These are phyloP conservation scores for Euzophera pinguis DNA, from an alignment of 2,888 invertebrate genomes.

Conservation along the genomic window DNA sequence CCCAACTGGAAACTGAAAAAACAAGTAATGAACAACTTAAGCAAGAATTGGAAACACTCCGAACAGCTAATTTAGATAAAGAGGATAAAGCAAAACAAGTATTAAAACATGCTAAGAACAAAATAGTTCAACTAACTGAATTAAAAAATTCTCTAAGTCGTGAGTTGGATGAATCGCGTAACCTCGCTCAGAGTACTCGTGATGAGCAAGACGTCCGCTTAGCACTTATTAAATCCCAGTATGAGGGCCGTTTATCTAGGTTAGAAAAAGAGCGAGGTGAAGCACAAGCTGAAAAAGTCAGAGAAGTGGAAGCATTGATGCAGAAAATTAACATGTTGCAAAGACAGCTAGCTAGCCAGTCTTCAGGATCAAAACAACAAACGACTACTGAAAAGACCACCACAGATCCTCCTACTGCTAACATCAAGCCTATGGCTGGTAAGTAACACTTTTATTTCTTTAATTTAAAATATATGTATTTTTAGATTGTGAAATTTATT, in stretches of 20 bases:
- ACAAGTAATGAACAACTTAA: slow-evolving; percentile 83
- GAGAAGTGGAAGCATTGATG: slow-evolving; percentile 85
- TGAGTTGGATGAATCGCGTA: slow-evolving; percentile 78
- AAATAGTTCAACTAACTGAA: slow-evolving; percentile 86
- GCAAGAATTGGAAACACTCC: slow-evolving; percentile 82
- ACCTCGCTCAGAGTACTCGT: slow-evolving; percentile 56
- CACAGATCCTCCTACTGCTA: slow-evolving; percentile 87
- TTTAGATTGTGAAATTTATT: background rate
- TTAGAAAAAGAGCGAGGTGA: slow-evolving; percentile 87
- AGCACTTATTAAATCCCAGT: slow-evolving; percentile 83
- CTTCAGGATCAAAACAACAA: slow-evolving; percentile 84
- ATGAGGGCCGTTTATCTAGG: slow-evolving; percentile 83
- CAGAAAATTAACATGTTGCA: slow-evolving; percentile 85
- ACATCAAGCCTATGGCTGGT: slow-evolving; percentile 96
- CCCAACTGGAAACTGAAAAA: slow-evolving; percentile 65
- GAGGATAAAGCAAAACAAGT: slow-evolving; percentile 84
- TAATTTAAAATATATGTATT: background rate
- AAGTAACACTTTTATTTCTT: slow-evolving; percentile 33
- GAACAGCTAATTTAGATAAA: slow-evolving; percentile 77
- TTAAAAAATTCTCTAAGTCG: slow-evolving; percentile 81
- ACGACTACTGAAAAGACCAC: slow-evolving; percentile 76
- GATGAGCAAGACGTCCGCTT: slow-evolving; percentile 80
- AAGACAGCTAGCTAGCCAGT: slow-evolving; percentile 85
- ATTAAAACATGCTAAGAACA: slow-evolving; percentile 86
- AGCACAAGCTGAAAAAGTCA: slow-evolving; percentile 78